Percentiles rank a stretch among this genome's conserved stretches.
phyloP scores from a whole-genome alignment of 2,888 invertebrate species.

The Stenichneumon culpator region DNA sequence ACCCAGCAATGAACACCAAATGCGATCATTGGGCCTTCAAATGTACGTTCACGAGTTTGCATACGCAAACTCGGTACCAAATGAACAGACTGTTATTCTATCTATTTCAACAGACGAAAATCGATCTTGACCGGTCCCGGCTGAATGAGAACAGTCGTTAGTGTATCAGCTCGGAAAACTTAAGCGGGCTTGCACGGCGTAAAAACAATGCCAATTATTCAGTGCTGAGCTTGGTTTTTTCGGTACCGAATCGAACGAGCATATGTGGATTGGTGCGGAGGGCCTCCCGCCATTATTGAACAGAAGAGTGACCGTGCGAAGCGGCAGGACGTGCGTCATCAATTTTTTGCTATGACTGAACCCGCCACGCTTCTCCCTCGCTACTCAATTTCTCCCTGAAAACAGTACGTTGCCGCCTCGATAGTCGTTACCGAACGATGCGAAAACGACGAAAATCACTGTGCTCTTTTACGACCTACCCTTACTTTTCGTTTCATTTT shows the following conservation, averaged over 20 bases:
- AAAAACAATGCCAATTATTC: conserved; percentile 52
- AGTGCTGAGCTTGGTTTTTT: conserved; percentile 2
- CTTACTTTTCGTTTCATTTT: conserved; percentile 2
- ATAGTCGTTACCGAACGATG: conserved; percentile 11
- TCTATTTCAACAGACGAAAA: conserved; percentile 1
- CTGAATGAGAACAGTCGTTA: conserved; percentile 16
- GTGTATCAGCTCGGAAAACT: neutral
- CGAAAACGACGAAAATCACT: conserved; percentile 9
- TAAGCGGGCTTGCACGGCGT: conserved; percentile 1
- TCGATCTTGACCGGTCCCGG: neutral
- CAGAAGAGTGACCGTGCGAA: conserved; percentile 32
- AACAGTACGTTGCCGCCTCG: neutral
- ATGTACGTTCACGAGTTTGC: neutral
- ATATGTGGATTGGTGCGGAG: conserved; percentile 5
- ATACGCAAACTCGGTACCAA: neutral
- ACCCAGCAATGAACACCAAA: neutral
- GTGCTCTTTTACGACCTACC: conserved; percentile 9
- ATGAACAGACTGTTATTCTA: neutral
- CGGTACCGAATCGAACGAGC: conserved; percentile 19
- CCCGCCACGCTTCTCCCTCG: conserved; percentile 22
- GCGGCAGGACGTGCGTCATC: conserved; percentile 40
- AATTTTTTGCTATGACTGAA: conserved; percentile 37
- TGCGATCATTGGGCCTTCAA: neutral
- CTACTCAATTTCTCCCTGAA: conserved; percentile 14
- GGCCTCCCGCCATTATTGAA: conserved; percentile 41